phyloP scores from a whole-genome alignment of 2,113 vertebrate species.

The Hoplias malabaricus region DNA sequence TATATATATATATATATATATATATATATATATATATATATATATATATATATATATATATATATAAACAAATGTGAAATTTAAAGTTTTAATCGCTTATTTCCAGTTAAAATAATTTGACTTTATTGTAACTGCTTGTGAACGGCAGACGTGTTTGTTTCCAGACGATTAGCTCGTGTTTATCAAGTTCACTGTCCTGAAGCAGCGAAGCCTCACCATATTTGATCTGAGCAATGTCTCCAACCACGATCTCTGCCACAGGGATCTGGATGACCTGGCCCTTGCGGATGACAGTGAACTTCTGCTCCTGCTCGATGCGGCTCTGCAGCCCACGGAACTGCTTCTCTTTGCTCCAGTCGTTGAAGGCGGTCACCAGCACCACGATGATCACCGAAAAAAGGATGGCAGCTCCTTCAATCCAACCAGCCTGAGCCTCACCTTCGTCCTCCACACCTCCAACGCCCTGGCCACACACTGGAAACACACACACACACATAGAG shows the following conservation, averaged over 20 bases:
- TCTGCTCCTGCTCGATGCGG: conserved; percentile 96
- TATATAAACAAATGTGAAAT: too few relatives aligned
- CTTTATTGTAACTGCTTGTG: too few relatives aligned
- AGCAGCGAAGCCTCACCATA: conserved; percentile 77
- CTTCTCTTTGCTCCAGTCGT: conserved; percentile 98
- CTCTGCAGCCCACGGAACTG: conserved; percentile 96
- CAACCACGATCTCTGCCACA: conserved; percentile 90
- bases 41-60: too few relatives aligned
- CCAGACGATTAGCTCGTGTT: too few relatives aligned
- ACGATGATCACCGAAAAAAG: conserved; percentile 93
- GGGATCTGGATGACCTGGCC: conserved; percentile 97
- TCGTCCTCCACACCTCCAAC: conserved; percentile 78
- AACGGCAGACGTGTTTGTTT: too few relatives aligned
- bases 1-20: too few relatives aligned
- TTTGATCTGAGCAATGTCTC: conserved; percentile 96
- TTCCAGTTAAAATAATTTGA: too few relatives aligned
- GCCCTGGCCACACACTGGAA: conserved; percentile 61
- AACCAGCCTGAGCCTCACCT: conserved; percentile 88
- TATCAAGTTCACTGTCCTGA: neutral
- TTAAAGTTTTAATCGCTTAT: too few relatives aligned
- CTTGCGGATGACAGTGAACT: conserved; percentile 93
- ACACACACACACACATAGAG: neutral
- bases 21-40: too few relatives aligned
- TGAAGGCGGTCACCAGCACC: conserved; percentile 95
- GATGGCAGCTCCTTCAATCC: conserved; percentile 97